Evolutionary conservation across 2,888 invertebrate species (phyloP), one percentile per base, ranked within the genome.

Genomic region (Caenorhabditis doughertyi): DNA sequence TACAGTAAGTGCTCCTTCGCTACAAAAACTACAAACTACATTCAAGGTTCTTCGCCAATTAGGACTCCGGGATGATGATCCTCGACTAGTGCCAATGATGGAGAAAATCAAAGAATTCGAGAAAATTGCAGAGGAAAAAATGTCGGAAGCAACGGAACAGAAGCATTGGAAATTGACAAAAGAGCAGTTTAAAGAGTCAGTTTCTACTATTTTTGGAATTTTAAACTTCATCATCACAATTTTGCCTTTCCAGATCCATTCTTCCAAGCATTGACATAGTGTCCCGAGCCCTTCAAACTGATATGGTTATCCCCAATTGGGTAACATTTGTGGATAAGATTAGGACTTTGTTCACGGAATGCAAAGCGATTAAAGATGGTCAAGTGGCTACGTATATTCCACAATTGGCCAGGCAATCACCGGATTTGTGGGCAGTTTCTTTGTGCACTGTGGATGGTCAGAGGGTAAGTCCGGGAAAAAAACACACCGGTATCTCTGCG

Each of bases 271-370:
- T 90, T 51, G 79, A 85, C 13, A 84, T 91, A n/a, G 86, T 90
- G 25, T 85, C 87, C 1, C 87, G 88, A 21, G 89, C 91, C 8
- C 84, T 91, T 18, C 87, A 90, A 18, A 90, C 89, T 56, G 96
- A 97, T 92, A 96, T 98, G 92, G 95, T 98, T 82, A 96, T 98
- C 89, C 98, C 98, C 7, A 97, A 97, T 92, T 97, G 97, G 92
- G 94, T 94, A 74, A 95, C 95, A 77, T 98, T 98, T 92, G 95
- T 95, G 39, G 95, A 96, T 92, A 95, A 96, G 91, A 95, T 98
- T 80, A 96, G 97, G 92, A 96, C 96, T 86, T 96, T 98, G 23
- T 90, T 85, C 65, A 88, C 89, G 16, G 85, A 89, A 72, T 81
- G 80, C 32, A 84, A 71, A 55, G 68, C 55, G 25, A 83, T 76